Evolutionary conservation across 1,140 invertebrate genomes (phyloP), one percentile per base, ranked within the genome.

Genomic region (Nixonia krombeini): DNA sequence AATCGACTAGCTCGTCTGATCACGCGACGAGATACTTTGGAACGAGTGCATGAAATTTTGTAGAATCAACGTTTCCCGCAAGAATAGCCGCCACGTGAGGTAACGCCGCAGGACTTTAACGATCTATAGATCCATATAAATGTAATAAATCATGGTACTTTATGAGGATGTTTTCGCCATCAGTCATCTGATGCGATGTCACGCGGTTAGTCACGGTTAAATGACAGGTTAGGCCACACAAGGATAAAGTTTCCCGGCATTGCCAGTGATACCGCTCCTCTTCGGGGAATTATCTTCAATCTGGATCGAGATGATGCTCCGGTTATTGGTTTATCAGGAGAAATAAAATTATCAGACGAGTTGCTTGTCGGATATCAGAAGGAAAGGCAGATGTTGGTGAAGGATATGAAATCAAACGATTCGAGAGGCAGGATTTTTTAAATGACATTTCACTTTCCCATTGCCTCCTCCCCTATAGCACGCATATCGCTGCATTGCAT

Each of bases 81-180:
- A 69, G 53, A 62, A 62, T 53, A n/a, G n/a, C n/a, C n/a, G n/a
- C n/a, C n/a, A 58, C 58, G 53, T 62, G 65, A 69, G 62, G 58
- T 53, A 69, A 62, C 61, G 58, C 46, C 52, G 66, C 51, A 49
- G 38, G 47, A 68, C 49, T 63, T 69, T 69, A 62, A 69, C 52
- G 65, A 69, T 41, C 46, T 47, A 63, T 63, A 31, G 58, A 58
- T 57, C 49, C 49, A 42, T 52, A 63, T 69, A 59, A 59, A 69
- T 63, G 53, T 69, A 69, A 69, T 69, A 69, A 63, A 69, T 44
- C 17, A 26, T 2, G 23, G 26, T 12, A 10, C 25, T 47, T 47
- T 17, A 15, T 16, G 29, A 18, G 12, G 40, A 61, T 64, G 53
- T 70, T 70, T 64, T 57, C 31, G 57, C 61, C 61, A 42, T 51